Conservation (phyloP, 2,113 vertebrate genomes). For the Ameiurus melas region DNA sequence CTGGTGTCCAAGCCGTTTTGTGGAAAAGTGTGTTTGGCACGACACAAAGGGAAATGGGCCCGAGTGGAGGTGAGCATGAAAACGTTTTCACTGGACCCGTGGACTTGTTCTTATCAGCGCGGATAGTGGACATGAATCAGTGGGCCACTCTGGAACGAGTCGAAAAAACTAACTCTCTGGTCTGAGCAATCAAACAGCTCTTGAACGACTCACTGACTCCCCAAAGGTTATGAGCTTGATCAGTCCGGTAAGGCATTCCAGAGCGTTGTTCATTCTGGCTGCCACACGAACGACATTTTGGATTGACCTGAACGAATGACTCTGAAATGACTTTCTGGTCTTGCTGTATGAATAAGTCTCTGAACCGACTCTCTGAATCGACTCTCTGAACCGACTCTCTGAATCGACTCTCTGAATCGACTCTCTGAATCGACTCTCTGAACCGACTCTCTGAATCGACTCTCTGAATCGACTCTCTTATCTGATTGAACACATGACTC, state of each 20-base stretch:
- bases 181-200: no score
- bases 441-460: no score
- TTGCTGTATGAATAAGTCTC: no score
- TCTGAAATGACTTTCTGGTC: not conserved
- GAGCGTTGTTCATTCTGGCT: not conserved
- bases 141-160: not conserved
- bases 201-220: no score
- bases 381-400: no score
- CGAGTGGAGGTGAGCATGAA: constrained; percentile 83
- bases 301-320: not conserved
- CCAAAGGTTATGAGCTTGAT: not conserved
- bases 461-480: no score
- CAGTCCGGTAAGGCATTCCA: not conserved
- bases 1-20: constrained; percentile 83
- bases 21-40: constrained; percentile 88
- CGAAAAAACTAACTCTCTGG: not conserved
- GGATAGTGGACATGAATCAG: not conserved
- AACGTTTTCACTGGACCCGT: not conserved
- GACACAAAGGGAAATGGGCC: constrained; percentile 84
- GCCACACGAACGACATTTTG: not conserved
- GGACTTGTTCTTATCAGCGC: no score
- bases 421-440: no score
- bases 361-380: no score
- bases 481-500: no score
- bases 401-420: no score